Percentiles rank a stretch among this genome's conserved stretches.
Conservation (phyloP, 1,140 invertebrate genomes). For the Drosophila baimaii region DNA sequence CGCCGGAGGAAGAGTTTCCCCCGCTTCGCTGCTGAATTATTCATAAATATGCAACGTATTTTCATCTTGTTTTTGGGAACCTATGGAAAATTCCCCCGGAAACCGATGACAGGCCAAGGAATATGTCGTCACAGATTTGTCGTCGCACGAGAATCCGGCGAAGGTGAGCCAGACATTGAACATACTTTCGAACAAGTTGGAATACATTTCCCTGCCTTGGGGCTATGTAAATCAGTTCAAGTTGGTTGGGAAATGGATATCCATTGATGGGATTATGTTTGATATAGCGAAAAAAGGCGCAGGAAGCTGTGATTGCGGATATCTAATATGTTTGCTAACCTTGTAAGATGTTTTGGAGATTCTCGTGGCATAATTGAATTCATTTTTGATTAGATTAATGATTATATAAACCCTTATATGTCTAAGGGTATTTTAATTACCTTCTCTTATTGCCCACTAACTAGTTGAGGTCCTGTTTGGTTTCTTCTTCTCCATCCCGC, state of each 20-base stretch:
- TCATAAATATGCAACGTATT: slow-evolving; percentile 61
- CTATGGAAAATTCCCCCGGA: slow-evolving; percentile 11
- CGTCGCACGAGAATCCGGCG: slow-evolving; percentile 1
- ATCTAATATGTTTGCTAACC: too few relatives aligned
- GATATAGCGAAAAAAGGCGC: neutral
- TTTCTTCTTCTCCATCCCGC: neutral
- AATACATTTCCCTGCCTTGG: slow-evolving; percentile 18
- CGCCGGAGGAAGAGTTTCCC: slow-evolving; percentile 12
- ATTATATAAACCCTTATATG: neutral
- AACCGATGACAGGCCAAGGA: slow-evolving; percentile 38
- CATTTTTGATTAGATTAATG: neutral
- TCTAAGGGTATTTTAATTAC: neutral
- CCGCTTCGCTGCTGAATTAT: slow-evolving; percentile 47
- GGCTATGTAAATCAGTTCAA: slow-evolving; percentile 39
- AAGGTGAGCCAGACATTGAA: slow-evolving; percentile 14
- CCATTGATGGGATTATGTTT: slow-evolving; percentile 18
- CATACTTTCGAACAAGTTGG: neutral
- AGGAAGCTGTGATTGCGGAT: too few relatives aligned
- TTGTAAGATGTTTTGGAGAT: too few relatives aligned
- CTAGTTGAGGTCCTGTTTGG: neutral
- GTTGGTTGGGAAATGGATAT: slow-evolving; percentile 24
- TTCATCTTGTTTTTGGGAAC: slow-evolving; percentile 35
- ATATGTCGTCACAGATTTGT: slow-evolving; percentile 24
- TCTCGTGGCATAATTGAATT: neutral
- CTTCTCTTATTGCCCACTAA: neutral